Base-by-base conservation (phyloP, 2,888 invertebrate species). In the Synergus itoensis region DNA sequence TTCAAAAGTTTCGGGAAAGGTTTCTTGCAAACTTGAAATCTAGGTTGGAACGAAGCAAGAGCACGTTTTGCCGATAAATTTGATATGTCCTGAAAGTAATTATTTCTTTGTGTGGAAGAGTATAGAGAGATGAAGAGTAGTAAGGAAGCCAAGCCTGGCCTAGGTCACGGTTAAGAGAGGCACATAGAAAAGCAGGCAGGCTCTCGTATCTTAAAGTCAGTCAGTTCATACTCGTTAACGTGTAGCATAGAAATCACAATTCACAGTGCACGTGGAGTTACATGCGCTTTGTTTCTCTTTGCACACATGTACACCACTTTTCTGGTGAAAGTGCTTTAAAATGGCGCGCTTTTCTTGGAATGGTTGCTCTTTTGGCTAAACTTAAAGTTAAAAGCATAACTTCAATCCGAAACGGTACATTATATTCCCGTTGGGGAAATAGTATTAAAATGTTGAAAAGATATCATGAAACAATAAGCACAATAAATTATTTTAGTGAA, bases 41-140 rank as follows among this genome's bases (percentile, higher is more conserved):
- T 53, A 48, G 69, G 28, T 69, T 69, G 12, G 8, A 48, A 53
- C 21, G 28, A 16, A 45, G 69, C 48, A 11, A n/a, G 48, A 69
- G 48, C 69, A 53, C 69, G 48, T 53, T 69, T 69, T 69, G n/a
- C 36, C 48, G 36, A 69, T 69, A 69, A 69, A 53, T 69, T 69
- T 36, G 36, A 36, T 48, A 69, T 69, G 36, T 69, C 16, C 69
- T 69, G 14, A 69, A 53, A 36, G 69, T 69, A 69, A 69, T 69
- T 69, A 69, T 69, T 69, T 69, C 48, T 69, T 69, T 69, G 69
- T 69, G 28, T 36, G 48, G 16, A 45, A 36, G 36, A 16, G 28
- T 40, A 21, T 43, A 14, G 28, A 16, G 48, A 36, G 69, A 69
- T 28, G 28, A 36, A 69, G 69, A 36, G 21, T 28, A 28, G 48